phyloP scores from a whole-genome alignment of 1,140 invertebrate genomes.

The Drosophila sp. region DNA sequence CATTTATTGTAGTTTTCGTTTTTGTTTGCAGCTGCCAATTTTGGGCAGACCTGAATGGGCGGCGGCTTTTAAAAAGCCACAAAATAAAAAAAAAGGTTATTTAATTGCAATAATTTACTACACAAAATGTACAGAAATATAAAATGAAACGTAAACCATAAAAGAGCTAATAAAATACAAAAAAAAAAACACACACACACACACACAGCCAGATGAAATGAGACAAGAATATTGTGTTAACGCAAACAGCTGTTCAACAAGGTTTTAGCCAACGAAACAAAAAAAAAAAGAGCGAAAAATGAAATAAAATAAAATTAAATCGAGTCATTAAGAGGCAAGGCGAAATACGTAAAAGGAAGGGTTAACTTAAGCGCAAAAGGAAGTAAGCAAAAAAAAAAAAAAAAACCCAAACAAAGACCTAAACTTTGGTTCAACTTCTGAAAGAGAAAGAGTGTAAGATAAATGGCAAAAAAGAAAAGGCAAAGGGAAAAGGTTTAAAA shows the following conservation, averaged over 20 bases:
- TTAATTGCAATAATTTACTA: slow-evolving; percentile 79
- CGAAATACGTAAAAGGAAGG: not conserved
- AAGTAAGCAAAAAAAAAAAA: slow-evolving; percentile 23
- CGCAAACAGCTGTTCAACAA: slow-evolving; percentile 68
- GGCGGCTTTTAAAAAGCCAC: slow-evolving; percentile 72
- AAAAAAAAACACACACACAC: slow-evolving; percentile 28
- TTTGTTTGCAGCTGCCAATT: slow-evolving; percentile 50
- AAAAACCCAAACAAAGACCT: slow-evolving; percentile 41
- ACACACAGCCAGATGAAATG: slow-evolving; percentile 35
- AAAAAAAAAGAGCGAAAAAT: slow-evolving; percentile 9
- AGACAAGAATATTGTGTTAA: slow-evolving; percentile 62
- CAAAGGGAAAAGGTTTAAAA: slow-evolving; percentile 5
- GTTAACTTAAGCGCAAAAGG: slow-evolving; percentile 27
- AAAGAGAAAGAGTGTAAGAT: slow-evolving; percentile 25
- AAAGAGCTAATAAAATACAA: slow-evolving; percentile 69
- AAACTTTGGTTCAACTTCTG: slow-evolving; percentile 37
- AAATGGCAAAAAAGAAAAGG: not conserved
- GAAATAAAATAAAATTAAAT: slow-evolving; percentile 52
- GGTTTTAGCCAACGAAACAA: slow-evolving; percentile 24
- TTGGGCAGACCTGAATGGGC: slow-evolving; percentile 21
- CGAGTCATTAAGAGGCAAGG: slow-evolving; percentile 46
- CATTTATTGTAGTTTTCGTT: not conserved
- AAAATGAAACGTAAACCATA: slow-evolving; percentile 69
- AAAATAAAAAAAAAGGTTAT: slow-evolving; percentile 52
- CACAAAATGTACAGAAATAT: slow-evolving; percentile 41